These are phyloP conservation scores for Hyles vespertilio DNA, from an alignment of 1,140 invertebrate species.

Conservation along the genomic window DNA sequence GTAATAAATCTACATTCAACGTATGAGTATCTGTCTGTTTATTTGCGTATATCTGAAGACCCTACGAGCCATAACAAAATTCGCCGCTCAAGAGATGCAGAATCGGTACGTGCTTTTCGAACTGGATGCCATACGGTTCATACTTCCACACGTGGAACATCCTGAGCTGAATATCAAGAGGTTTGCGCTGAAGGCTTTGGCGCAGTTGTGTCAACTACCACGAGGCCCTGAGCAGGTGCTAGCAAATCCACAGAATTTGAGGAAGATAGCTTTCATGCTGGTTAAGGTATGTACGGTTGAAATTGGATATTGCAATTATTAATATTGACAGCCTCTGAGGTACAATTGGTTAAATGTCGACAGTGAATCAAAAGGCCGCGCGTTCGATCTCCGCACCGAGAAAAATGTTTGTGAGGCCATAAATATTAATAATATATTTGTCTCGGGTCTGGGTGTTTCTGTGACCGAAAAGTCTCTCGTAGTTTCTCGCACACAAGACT, in stretches of 20 bases:
- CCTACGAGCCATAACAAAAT: conserved; percentile 64
- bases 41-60: conserved; percentile 30
- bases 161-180: conserved; percentile 52
- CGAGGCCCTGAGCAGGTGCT: conserved; percentile 55
- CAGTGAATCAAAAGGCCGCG: too few species aligned
- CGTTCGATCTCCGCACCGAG: too few species aligned
- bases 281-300: conserved; percentile 37
- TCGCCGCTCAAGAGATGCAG: conserved; percentile 51
- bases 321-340: too few species aligned
- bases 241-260: conserved; percentile 44
- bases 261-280: conserved; percentile 54
- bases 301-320: too few species aligned
- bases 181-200: conserved; percentile 58
- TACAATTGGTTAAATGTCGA: too few species aligned
- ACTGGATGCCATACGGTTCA: conserved; percentile 46
- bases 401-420: too few species aligned
- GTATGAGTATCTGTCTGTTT: too few species aligned
- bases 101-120: conserved; percentile 49
- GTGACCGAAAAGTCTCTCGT: too few species aligned
- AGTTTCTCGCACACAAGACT: too few species aligned
- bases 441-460: too few species aligned
- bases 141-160: conserved; percentile 55
- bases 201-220: conserved; percentile 61
- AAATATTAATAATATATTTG: too few species aligned
- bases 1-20: too few species aligned